Conservation (phyloP, 2,888 invertebrate species). For the Ceriagrion tenellum region DNA sequence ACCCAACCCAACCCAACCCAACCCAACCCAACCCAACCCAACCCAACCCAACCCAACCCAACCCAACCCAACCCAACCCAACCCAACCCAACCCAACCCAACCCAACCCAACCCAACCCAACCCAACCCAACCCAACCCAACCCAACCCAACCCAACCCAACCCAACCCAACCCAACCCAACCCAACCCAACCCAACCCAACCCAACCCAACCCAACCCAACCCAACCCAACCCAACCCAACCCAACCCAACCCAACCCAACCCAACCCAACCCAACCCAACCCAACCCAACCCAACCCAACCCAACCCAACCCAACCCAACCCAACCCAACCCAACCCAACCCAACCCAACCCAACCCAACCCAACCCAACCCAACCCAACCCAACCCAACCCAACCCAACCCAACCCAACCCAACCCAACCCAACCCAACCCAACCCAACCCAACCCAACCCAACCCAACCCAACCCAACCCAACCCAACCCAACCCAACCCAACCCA, state of each 20-base stretch:
- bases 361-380: neutral
- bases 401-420: slow-evolving; percentile 71
- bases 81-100: slow-evolving; percentile 39
- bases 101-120: slow-evolving; percentile 39
- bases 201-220: too few relatives aligned
- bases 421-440: slow-evolving; percentile 72
- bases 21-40: slow-evolving; percentile 39
- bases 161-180: slow-evolving; percentile 34
- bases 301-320: neutral
- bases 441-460: slow-evolving; percentile 71
- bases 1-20: slow-evolving; percentile 39
- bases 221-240: too few relatives aligned
- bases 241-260: slow-evolving; percentile 16
- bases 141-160: slow-evolving; percentile 27
- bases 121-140: slow-evolving; percentile 39
- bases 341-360: neutral
- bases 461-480: slow-evolving; percentile 30
- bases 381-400: neutral
- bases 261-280: neutral
- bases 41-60: slow-evolving; percentile 39
- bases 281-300: neutral
- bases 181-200: too few relatives aligned
- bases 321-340: neutral
- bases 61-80: slow-evolving; percentile 39
- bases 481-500: slow-evolving; percentile 30